Conservation (phyloP, 2,113 vertebrate species). For the Cephalopholis sonnerati region DNA sequence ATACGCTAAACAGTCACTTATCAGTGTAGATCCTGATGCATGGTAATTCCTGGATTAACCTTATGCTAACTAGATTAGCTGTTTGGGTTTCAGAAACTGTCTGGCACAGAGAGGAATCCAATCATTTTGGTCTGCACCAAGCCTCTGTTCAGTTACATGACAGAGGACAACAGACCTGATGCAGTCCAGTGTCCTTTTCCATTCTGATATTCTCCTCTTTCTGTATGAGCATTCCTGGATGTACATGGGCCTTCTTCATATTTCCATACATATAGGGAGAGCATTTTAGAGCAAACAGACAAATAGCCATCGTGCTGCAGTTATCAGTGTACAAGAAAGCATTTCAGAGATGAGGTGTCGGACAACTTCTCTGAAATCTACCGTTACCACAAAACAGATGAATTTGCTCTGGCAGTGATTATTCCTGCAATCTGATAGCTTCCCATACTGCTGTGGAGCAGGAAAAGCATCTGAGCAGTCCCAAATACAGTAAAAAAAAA, state of each 20-base stretch:
- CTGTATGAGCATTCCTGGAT: constrained; percentile 7
- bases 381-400: constrained; percentile 78
- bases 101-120: not conserved
- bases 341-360: constrained; percentile 71
- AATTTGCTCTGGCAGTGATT: constrained; percentile 77
- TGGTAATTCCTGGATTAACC: not conserved
- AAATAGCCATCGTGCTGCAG: constrained; percentile 44
- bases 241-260: constrained; percentile 19
- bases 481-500: constrained; percentile 22
- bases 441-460: constrained; percentile 60
- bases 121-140: not conserved
- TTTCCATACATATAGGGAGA: constrained; percentile 67
- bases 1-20: not conserved
- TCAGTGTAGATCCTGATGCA: not conserved
- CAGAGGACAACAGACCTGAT: not conserved
- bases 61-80: not conserved
- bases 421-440: constrained; percentile 71
- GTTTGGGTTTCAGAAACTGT: not conserved
- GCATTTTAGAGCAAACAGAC: constrained; percentile 41
- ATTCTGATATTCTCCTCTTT: not conserved
- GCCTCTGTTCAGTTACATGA: not conserved
- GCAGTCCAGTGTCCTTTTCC: not conserved
- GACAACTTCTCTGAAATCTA: constrained; percentile 73
- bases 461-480: constrained; percentile 51
- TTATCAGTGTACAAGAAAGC: constrained; percentile 59